Evolutionary conservation across 2,888 invertebrate genomes (phyloP).

Genomic region (Hirtodrosophila duncani): DNA sequence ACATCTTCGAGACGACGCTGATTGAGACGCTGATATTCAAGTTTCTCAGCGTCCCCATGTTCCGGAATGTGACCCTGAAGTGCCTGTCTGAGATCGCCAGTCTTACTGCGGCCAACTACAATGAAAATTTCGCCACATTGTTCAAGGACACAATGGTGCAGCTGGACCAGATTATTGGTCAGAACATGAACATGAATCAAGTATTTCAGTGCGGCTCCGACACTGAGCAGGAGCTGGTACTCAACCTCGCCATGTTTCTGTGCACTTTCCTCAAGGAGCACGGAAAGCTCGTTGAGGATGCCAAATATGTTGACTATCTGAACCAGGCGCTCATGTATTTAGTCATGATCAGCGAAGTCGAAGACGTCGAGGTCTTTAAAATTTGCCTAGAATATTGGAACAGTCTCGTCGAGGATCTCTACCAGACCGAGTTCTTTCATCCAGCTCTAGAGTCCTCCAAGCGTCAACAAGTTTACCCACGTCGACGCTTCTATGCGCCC

Average conservation of each 20-base stretch:
- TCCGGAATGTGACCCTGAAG: conserved; percentile 98
- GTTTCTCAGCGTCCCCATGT: conserved; percentile 98
- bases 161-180: conserved; percentile 93
- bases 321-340: conserved; percentile 92
- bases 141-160: conserved; percentile 96
- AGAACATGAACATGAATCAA: conserved; percentile 93
- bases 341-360: conserved; percentile 96
- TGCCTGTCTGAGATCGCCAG: conserved; percentile 99
- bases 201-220: conserved; percentile 96
- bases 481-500: conserved; percentile 87
- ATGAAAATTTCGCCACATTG: conserved; percentile 93
- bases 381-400: conserved; percentile 99
- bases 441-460: conserved; percentile 74
- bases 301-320: conserved; percentile 86
- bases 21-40: conserved; percentile 96
- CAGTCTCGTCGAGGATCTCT: conserved; percentile 93
- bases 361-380: conserved; percentile 99
- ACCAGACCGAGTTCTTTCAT: conserved; percentile 88
- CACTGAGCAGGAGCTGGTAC: conserved; percentile 99
- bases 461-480: conserved; percentile 78
- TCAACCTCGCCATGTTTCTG: conserved; percentile 97
- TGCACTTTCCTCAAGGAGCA: conserved; percentile 98
- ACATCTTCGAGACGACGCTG: conserved; percentile 99
- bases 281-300: conserved; percentile 91
- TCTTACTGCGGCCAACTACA: conserved; percentile 92